phyloP scores from a whole-genome alignment of 2,888 invertebrate genomes.

The Rutpela maculata region DNA sequence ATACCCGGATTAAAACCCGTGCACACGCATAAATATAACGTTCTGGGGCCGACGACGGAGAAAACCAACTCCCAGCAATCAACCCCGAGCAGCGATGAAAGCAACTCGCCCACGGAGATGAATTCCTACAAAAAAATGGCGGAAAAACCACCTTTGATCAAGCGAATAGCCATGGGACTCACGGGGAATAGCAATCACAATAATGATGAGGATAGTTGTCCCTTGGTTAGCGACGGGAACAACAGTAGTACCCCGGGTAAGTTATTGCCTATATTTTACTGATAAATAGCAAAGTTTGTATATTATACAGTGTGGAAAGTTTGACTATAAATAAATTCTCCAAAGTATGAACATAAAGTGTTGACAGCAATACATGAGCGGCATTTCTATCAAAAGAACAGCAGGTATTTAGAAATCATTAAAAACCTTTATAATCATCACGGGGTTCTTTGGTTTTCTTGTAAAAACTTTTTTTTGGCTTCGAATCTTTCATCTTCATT shows the following conservation, averaged over 20 bases:
- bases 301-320: too few relatives aligned
- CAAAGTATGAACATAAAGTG: too few relatives aligned
- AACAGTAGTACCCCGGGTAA: constrained; percentile 72
- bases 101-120: constrained; percentile 90
- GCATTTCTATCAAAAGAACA: too few relatives aligned
- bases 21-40: constrained; percentile 77
- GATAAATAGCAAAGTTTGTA: too few relatives aligned
- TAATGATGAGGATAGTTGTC: constrained; percentile 82
- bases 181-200: constrained; percentile 75
- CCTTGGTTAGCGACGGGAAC: constrained; percentile 81
- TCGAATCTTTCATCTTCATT: too few relatives aligned
- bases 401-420: too few relatives aligned
- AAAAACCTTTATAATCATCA: too few relatives aligned
- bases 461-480: too few relatives aligned
- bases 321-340: too few relatives aligned
- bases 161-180: constrained; percentile 86
- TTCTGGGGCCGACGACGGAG: constrained; percentile 70
- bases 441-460: too few relatives aligned
- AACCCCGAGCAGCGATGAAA: constrained; percentile 87
- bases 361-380: too few relatives aligned
- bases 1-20: constrained; percentile 82
- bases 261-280: constrained; percentile 28
- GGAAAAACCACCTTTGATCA: constrained; percentile 87
- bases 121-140: constrained; percentile 89
- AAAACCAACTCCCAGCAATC: constrained; percentile 75